Evolutionary conservation across 1,140 invertebrate genomes (phyloP).

Genomic region (Ptiloglossa arizonensis): DNA sequence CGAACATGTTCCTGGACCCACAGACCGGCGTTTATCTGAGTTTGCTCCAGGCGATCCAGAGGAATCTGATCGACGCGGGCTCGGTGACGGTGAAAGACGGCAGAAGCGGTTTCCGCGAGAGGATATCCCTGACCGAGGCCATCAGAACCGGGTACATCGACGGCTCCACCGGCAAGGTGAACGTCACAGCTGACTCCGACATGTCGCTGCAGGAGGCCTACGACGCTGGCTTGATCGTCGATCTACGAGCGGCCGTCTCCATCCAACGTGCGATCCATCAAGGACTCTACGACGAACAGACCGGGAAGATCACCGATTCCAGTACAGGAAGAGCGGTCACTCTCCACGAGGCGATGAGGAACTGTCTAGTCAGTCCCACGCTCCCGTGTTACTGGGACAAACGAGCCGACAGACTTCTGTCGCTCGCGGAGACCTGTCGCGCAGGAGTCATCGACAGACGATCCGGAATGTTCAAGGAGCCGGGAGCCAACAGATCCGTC

Average conservation of each 20-base stretch:
- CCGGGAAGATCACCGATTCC: constrained; percentile 92
- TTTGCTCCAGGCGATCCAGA: constrained; percentile 87
- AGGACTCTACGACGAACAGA: constrained; percentile 90
- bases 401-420: constrained; percentile 86
- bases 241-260: constrained; percentile 91
- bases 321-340: constrained; percentile 89
- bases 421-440: constrained; percentile 89
- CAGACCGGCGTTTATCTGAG: constrained; percentile 88
- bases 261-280: constrained; percentile 93
- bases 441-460: constrained; percentile 91
- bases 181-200: constrained; percentile 74
- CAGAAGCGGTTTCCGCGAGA: constrained; percentile 87
- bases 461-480: constrained; percentile 89
- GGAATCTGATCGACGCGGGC: constrained; percentile 90
- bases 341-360: constrained; percentile 91
- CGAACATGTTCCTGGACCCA: constrained; percentile 91
- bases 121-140: constrained; percentile 89
- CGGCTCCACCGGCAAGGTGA: constrained; percentile 85
- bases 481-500: constrained; percentile 85
- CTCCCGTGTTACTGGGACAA: constrained; percentile 91
- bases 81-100: constrained; percentile 93
- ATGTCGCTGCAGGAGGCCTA: constrained; percentile 91
- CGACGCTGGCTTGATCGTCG: constrained; percentile 89
- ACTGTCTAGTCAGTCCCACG: constrained; percentile 89
- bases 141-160: constrained; percentile 89